Evolutionary conservation across 2,888 invertebrate genomes (phyloP).

Genomic region (Kryphioiulus occultus): DNA sequence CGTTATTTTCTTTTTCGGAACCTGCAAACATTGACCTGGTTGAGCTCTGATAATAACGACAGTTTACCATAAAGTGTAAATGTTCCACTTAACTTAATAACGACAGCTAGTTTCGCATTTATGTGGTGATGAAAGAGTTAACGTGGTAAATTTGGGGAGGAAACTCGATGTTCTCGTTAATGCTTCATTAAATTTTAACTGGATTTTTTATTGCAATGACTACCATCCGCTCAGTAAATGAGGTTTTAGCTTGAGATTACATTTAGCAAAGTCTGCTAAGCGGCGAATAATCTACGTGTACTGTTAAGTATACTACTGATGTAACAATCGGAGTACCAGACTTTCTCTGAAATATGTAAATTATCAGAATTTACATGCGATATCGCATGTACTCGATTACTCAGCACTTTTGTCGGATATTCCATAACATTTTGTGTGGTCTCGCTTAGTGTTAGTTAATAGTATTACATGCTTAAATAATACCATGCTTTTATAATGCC

Average conservation of each 20-base stretch:
- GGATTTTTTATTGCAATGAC: neutral
- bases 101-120: neutral
- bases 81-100: neutral
- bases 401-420: no score
- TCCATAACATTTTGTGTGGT: no score
- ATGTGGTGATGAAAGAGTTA: neutral
- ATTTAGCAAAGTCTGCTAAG: neutral
- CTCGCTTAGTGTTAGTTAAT: no score
- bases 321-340: no score
- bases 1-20: no score
- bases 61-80: neutral
- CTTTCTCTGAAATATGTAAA: no score
- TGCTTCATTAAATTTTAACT: constrained; percentile 17
- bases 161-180: neutral
- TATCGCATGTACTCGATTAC: no score
- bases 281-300: neutral
- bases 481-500: no score
- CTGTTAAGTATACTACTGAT: neutral
- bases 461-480: no score
- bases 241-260: neutral
- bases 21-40: neutral
- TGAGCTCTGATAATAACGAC: neutral
- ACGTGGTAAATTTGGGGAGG: constrained; percentile 18
- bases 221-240: neutral
- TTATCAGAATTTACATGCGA: no score